These are phyloP conservation scores for Isoperla grammatica DNA, from an alignment of 2,888 invertebrate genomes.

Conservation along the genomic window DNA sequence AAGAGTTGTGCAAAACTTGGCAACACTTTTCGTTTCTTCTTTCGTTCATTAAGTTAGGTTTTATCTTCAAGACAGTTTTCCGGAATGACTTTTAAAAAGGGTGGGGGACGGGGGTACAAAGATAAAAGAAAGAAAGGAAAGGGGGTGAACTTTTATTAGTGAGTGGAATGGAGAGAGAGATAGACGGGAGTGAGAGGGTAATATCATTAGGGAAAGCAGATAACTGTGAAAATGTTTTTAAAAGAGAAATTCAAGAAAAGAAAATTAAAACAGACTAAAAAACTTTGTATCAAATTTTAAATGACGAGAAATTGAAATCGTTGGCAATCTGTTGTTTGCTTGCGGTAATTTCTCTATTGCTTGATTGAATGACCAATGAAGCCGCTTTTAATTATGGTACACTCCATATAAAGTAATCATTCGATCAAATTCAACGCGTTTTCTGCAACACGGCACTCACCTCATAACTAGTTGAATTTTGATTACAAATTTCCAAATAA, in stretches of 20 bases:
- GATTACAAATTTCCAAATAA: too few species aligned
- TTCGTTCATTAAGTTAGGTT: slow-evolving; percentile 9
- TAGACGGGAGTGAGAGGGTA: slow-evolving; percentile 1
- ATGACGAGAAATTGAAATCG: too few species aligned
- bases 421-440: too few species aligned
- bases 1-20: slow-evolving; percentile 9
- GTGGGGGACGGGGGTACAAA: slow-evolving; percentile 5
- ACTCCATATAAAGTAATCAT: too few species aligned
- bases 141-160: slow-evolving; percentile 4
- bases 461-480: too few species aligned
- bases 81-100: slow-evolving; percentile 10
- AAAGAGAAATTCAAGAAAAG: not conserved
- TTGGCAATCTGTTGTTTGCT: too few species aligned
- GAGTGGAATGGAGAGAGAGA: slow-evolving; percentile 6
- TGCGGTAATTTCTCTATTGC: too few species aligned
- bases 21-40: slow-evolving; percentile 13
- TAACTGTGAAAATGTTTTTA: not conserved
- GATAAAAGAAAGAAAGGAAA: slow-evolving; percentile 21
- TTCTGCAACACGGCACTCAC: too few species aligned
- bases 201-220: not conserved
- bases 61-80: slow-evolving; percentile 14
- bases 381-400: too few species aligned
- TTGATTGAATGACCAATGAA: too few species aligned
- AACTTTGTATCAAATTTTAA: too few species aligned
- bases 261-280: not conserved